phyloP scores from a whole-genome alignment of 2,888 invertebrate species.

The Nemotelus nigrinus region DNA sequence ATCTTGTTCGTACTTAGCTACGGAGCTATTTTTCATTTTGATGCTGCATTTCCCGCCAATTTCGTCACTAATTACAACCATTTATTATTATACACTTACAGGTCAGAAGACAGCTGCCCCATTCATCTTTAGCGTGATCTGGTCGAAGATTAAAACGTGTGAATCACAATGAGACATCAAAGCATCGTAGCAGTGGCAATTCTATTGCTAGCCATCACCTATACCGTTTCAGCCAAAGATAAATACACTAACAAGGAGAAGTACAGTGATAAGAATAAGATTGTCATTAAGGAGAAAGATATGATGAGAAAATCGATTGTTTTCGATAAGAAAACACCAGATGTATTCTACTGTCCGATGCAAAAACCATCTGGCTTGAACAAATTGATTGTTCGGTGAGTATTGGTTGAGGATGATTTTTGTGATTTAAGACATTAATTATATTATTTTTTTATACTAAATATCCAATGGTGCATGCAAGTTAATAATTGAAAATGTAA shows the following conservation, averaged over 20 bases:
- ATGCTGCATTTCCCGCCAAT: too few species aligned
- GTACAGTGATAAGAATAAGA: conserved; percentile 44
- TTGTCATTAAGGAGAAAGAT: conserved; percentile 68
- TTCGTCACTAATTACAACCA: too few species aligned
- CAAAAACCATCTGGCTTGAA: conserved; percentile 80
- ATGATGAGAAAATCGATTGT: conserved; percentile 82
- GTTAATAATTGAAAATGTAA: not conserved
- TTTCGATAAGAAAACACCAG: conserved; percentile 81
- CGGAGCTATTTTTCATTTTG: too few species aligned
- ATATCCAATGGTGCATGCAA: not conserved
- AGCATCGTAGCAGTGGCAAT: not conserved
- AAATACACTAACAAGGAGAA: conserved; percentile 58
- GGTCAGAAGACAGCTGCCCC: too few species aligned
- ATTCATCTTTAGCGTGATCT: too few species aligned
- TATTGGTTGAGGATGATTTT: not conserved
- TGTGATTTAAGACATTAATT: not conserved
- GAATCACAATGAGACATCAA: conserved; percentile 26
- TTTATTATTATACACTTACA: too few species aligned
- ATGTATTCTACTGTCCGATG: conserved; percentile 82
- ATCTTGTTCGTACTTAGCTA: too few species aligned
- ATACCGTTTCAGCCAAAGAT: conserved; percentile 42
- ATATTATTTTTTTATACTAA: conserved; percentile 5
- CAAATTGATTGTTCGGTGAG: conserved; percentile 75
- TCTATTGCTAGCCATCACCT: conserved; percentile 19
- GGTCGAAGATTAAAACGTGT: too few species aligned